Evolutionary conservation across 2,888 invertebrate genomes (phyloP).

Genomic region (Mactromeris polynyma): DNA sequence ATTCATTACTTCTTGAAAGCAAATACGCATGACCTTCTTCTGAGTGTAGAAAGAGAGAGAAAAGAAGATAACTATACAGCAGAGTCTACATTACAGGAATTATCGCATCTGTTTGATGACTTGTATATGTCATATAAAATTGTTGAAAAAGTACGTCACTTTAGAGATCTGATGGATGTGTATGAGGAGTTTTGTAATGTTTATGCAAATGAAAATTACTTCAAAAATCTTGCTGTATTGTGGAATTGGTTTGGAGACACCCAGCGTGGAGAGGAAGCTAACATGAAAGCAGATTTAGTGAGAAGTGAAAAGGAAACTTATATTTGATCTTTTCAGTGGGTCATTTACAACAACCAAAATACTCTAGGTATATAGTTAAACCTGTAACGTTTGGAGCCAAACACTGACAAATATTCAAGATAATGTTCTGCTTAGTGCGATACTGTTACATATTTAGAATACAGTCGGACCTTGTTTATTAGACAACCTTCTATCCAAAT

Average conservation of each 20-base stretch:
- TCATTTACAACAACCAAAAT: neutral
- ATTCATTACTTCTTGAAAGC: conserved; percentile 25
- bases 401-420: too few relatives aligned
- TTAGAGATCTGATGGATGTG: conserved; percentile 20
- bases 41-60: conserved; percentile 21
- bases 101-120: neutral
- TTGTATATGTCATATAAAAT: neutral
- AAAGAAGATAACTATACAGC: neutral
- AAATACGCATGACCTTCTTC: conserved; percentile 18
- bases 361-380: too few relatives aligned
- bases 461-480: too few relatives aligned
- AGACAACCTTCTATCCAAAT: too few relatives aligned
- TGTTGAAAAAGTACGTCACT: neutral
- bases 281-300: neutral
- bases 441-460: too few relatives aligned
- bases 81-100: neutral
- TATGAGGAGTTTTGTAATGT: conserved; percentile 23
- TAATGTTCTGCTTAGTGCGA: too few relatives aligned
- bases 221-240: neutral
- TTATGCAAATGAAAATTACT: neutral
- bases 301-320: neutral
- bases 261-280: neutral
- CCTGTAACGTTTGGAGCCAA: too few relatives aligned
- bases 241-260: conserved; percentile 20
- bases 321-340: neutral